Evolutionary conservation across 2,888 invertebrate species (phyloP), one percentile per base, ranked within the genome.

Genomic region (Ctenicera cuprea): DNA sequence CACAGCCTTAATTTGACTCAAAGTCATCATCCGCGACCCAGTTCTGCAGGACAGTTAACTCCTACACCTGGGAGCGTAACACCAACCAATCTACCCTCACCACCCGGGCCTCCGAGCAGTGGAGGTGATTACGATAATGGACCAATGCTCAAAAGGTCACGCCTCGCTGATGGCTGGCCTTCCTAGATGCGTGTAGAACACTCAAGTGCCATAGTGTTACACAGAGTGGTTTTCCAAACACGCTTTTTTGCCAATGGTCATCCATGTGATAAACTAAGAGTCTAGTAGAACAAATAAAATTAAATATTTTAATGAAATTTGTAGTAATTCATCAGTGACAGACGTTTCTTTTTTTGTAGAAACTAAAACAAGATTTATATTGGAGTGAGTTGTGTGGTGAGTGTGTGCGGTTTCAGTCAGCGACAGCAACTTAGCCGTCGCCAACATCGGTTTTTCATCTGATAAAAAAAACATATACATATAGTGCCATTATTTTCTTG

Each of bases 111-210:
- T 48, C 82, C 85, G 52, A 83, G 84, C 57, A 83, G 81, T 71
- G 89, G 88, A 76, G 90, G 89, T 43, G 92, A 93, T 80, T 93
- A 93, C 81, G 93, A 93, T 85, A 89, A 88, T 69, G 90, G 91
- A 50, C 91, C 91, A 78, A 87, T 91, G 81, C 90, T 94, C 87
- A 97, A 97, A 89, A 92, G 97, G 86, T 93, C 95, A 83, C 93
- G 97, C 87, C 92, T 97, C 86, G 91, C 91, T 69, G 97, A 97
- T 86, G 94, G 94, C 76, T 97, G 97, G 97, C 92, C 94, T 87
- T 94, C 95, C 93, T 95, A 95, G 94, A 88, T 77, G 57, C 45
- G 76, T 78, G 79, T 73, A 61, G 72, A 78, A 80, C 80, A 84
- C 84, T 83, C 81, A 81, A 86, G 86, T 86, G 86, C 86, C 86